A percentile compares a stretch with the other conserved stretches of the same genome.
phyloP scores from a whole-genome alignment of 2,797 vertebrate genomes.

The Catostomus latipinnis region DNA sequence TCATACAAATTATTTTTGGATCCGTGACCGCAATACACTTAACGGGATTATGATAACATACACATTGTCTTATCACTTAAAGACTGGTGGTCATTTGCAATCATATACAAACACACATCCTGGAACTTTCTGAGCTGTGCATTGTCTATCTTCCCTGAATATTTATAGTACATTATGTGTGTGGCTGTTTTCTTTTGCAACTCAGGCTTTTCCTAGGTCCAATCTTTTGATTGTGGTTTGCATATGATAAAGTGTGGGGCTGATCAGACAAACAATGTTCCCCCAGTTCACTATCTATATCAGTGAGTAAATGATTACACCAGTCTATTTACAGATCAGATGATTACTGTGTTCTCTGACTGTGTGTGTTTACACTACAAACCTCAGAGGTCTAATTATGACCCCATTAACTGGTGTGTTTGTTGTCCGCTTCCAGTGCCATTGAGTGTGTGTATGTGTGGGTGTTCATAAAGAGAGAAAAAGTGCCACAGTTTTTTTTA shows the following conservation, averaged over 20 bases:
- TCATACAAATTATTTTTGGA: too few species aligned
- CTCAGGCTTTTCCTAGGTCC: conserved; percentile 9
- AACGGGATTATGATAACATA: background rate
- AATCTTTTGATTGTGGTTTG: conserved; percentile 30
- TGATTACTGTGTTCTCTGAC: conserved; percentile 32
- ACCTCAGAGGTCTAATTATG: conserved; percentile 43
- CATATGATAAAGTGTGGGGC: conserved; percentile 30
- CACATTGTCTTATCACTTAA: conserved; percentile 1
- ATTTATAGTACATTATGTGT: conserved; percentile 12
- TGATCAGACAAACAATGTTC: conserved; percentile 44
- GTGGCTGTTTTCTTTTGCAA: conserved; percentile 1
- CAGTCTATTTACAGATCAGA: conserved; percentile 37
- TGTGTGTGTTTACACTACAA: conserved; percentile 45
- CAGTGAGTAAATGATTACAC: conserved; percentile 50
- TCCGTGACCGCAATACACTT: background rate
- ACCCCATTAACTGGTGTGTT: conserved; percentile 18
- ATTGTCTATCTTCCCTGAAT: conserved; percentile 27
- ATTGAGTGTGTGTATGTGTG: background rate
- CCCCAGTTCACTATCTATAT: conserved; percentile 34
- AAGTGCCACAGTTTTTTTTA: background rate
- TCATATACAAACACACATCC: background rate
- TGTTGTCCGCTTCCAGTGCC: conserved; percentile 17
- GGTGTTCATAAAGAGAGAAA: background rate
- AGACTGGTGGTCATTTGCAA: background rate
- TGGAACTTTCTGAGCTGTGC: background rate